Evolutionary conservation across 2,797 vertebrate species (phyloP).

Genomic region (Morelia viridis): DNA sequence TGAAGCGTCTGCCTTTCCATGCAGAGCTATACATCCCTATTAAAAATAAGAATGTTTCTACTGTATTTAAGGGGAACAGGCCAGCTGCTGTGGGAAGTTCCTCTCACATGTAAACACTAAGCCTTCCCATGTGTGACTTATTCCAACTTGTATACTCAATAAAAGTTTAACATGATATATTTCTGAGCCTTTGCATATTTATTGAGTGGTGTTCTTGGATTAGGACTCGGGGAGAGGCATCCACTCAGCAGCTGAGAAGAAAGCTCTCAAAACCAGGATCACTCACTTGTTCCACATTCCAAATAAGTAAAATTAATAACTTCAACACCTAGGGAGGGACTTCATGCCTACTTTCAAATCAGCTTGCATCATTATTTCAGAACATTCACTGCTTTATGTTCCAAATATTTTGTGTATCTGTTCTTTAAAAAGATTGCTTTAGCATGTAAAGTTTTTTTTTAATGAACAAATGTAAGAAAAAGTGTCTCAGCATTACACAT

Average conservation of each 20-base stretch:
- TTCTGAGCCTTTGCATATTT: background rate
- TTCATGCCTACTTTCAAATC: background rate
- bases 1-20: background rate
- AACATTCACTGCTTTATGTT: background rate
- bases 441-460: background rate
- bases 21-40: background rate
- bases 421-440: background rate
- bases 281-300: background rate
- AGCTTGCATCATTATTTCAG: no score
- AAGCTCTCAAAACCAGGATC: background rate
- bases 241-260: background rate
- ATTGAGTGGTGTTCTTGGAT: background rate
- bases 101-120: background rate
- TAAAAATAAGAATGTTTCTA: background rate
- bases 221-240: background rate
- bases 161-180: slow-evolving; percentile 3
- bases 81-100: background rate
- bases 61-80: background rate
- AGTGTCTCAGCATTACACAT: background rate
- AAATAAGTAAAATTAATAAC: background rate
- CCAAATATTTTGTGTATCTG: background rate
- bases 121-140: background rate
- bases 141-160: slow-evolving; percentile 21
- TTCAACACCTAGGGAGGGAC: background rate
- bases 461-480: background rate